These are phyloP conservation scores for Andricus quercusramuli DNA, from an alignment of 2,888 invertebrate species.

Conservation along the genomic window DNA sequence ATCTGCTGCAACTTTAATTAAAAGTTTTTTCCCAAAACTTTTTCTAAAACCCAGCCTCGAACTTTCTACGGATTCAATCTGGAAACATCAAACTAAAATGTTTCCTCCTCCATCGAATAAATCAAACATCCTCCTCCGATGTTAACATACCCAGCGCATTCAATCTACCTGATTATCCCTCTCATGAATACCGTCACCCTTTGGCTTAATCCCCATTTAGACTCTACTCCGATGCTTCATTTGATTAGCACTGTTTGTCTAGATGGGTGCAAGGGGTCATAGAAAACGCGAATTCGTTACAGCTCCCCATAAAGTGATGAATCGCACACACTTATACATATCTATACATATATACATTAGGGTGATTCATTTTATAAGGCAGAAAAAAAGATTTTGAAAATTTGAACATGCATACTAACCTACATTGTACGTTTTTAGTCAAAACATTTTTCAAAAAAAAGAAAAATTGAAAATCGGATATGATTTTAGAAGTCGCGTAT, in stretches of 20 bases:
- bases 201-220: conserved; percentile 14
- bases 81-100: not conserved
- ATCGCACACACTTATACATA: not conserved
- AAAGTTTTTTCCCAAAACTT: no score
- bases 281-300: conserved; percentile 22
- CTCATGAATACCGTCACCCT: conserved; percentile 37
- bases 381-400: no score
- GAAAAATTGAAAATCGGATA: no score
- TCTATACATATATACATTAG: not conserved
- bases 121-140: not conserved
- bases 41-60: no score
- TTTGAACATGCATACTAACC: no score
- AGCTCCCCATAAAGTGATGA: not conserved
- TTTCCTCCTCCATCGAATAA: not conserved
- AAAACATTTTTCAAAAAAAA: no score
- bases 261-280: conserved; percentile 20
- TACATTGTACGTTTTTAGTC: no score
- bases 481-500: no score
- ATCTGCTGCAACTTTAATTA: no score
- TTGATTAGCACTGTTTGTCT: conserved; percentile 30
- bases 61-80: not conserved
- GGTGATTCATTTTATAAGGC: no score
- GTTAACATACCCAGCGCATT: conserved; percentile 25
- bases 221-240: conserved; percentile 38
- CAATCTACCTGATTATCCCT: conserved; percentile 38